Percentiles rank a stretch among this genome's conserved stretches.
Conservation (phyloP, 1,140 invertebrate genomes). For the Plutomurus gul region DNA sequence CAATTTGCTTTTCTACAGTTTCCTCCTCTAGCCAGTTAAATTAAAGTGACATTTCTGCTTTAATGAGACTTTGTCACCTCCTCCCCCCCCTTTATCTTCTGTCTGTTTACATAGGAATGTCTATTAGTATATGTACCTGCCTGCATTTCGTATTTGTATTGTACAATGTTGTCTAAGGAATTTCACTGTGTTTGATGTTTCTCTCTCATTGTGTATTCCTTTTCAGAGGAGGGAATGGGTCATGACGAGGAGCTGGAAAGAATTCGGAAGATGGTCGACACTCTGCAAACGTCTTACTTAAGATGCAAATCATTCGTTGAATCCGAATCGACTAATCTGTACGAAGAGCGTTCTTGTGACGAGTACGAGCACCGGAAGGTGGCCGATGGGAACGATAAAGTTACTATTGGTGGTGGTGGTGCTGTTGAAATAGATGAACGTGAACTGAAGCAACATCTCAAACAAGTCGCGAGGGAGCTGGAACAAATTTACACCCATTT, state of each 20-base stretch:
- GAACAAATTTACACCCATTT: constrained; percentile 48
- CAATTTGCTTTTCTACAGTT: too few relatives aligned
- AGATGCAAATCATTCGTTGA: constrained; percentile 48
- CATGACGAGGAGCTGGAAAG: constrained; percentile 48
- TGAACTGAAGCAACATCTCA: constrained; percentile 29
- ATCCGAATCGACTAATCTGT: constrained; percentile 5
- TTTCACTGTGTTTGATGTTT: background rate
- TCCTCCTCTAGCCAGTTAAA: background rate
- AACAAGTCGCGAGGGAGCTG: constrained; percentile 42
- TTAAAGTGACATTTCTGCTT: constrained; percentile 11
- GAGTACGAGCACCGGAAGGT: background rate
- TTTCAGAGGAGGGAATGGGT: constrained; percentile 38
- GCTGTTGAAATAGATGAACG: background rate
- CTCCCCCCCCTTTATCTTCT: too few relatives aligned
- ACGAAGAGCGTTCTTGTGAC: background rate
- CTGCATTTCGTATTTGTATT: too few relatives aligned
- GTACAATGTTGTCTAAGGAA: background rate
- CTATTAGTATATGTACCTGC: too few relatives aligned
- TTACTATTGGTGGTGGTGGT: background rate
- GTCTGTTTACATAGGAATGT: too few relatives aligned
- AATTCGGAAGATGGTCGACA: constrained; percentile 36
- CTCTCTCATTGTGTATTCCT: background rate
- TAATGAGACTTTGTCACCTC: too few relatives aligned
- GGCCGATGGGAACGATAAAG: background rate
- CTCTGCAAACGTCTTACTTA: constrained; percentile 43